A percentile compares a stretch with the other conserved stretches of the same genome.
Evolutionary conservation across 2,888 invertebrate species (phyloP).

Genomic region (Gastracanthus pulcherrimus): DNA sequence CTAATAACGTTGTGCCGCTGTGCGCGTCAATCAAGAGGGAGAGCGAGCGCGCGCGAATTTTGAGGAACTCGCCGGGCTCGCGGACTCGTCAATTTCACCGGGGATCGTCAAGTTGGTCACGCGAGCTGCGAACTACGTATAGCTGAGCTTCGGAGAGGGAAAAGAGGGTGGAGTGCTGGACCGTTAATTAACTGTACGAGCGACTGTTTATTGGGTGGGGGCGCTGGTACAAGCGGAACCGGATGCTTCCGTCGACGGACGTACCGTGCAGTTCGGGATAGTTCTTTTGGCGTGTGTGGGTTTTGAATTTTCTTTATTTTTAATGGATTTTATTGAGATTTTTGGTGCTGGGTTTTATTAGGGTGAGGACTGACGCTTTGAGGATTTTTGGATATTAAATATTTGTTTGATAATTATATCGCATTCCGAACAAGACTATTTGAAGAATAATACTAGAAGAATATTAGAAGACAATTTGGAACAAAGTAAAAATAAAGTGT

Average conservation of each 20-base stretch:
- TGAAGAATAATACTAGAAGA: too few species aligned
- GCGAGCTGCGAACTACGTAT: conserved; percentile 23
- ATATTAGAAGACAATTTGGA: too few species aligned
- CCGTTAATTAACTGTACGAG: conserved; percentile 71
- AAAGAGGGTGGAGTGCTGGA: conserved; percentile 28
- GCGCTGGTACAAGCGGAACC: conserved; percentile 63
- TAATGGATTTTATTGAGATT: background rate
- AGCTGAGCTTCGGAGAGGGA: background rate
- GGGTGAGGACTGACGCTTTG: too few species aligned
- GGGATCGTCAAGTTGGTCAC: conserved; percentile 34
- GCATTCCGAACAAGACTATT: too few species aligned
- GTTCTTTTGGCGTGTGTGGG: background rate
- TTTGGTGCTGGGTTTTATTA: too few species aligned
- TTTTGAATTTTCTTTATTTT: background rate
- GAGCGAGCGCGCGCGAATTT: too few species aligned
- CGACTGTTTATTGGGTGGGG: background rate
- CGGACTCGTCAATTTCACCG: too few species aligned
- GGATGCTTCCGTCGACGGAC: conserved; percentile 74
- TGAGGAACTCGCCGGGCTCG: background rate
- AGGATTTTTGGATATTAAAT: too few species aligned
- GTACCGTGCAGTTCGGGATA: conserved; percentile 36
- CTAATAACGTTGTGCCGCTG: too few species aligned
- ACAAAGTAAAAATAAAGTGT: too few species aligned
- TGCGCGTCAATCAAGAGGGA: conserved; percentile 20
- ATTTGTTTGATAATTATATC: too few species aligned